These are phyloP conservation scores for human DNA, from an alignment of 2,113 vertebrate species.

Conservation along the genomic window DNA sequence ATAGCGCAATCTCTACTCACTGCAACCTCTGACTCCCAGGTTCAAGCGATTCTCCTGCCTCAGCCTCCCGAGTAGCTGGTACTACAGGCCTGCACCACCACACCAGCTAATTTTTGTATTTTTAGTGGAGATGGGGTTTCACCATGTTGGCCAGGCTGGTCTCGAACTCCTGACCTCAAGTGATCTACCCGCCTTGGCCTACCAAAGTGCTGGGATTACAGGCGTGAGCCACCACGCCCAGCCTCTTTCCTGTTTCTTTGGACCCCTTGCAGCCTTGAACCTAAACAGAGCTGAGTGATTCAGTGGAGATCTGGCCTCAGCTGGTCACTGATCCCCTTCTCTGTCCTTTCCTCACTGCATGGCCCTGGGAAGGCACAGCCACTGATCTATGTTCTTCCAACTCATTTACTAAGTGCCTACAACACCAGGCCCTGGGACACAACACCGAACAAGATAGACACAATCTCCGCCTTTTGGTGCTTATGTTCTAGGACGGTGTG, in stretches of 20 bases:
- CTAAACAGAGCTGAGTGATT: neutral
- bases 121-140: no score
- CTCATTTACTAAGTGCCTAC: neutral
- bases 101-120: no score
- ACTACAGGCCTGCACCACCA: no score
- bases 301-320: neutral
- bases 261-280: neutral
- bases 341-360: rapidly evolving
- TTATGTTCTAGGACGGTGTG: neutral
- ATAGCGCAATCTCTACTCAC: no score
- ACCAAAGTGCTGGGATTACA: no score
- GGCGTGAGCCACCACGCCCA: no score
- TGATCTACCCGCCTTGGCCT: no score
- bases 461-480: neutral
- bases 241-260: neutral
- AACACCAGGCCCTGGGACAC: neutral
- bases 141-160: no score
- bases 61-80: no score
- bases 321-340: neutral
- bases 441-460: neutral
- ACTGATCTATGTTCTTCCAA: neutral
- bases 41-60: no score
- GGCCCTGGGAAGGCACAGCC: neutral
- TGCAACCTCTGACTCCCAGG: no score
- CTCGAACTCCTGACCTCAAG: no score